Evolutionary conservation across 2,113 vertebrate genomes (phyloP), one percentile per base, ranked within the genome.

Genomic region (Australoheros scitulus): DNA sequence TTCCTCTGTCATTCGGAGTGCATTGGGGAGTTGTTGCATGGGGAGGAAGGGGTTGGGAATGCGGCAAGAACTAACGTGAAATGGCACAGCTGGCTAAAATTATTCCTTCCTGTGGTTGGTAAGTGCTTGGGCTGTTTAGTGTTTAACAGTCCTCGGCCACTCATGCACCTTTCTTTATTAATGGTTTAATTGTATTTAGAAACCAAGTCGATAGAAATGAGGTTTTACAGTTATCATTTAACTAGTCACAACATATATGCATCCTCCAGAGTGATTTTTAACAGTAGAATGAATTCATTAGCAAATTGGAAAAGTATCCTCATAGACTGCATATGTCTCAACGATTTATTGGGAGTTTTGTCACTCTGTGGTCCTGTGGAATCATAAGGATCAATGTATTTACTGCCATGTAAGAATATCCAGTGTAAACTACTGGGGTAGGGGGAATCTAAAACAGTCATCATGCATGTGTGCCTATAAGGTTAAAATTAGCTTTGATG

Each of bases 1-100:
- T 91, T 87, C 86, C 91, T 88, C 87, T 91, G 93, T 92, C 93
- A 89, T 93, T 91, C n/a, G 24, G 55, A 88, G 82, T 92, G 86
- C 90, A 91, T 94, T 76, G 52, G 92, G 92, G 92, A 93, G 90
- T 89, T 92, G 88, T 88, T 88, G 77, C 47, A 56, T 56, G 55
- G 80, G 10, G 29, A 86, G 61, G 85, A 61, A 64, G 60, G 82
- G 87, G 77, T 56, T 74, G 76, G 36, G 22, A 68, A 43, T 84
- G 83, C 64, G 58, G 87, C 64, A 82, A 78, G 78, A 88, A 74
- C 75, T 81, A 70, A 87, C 52, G 50, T 92, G 81, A 92, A 93
- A 88, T 84, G 72, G 78, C 76, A 86, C 91, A 93, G 83, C 83
- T 92, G 84, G 84, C 81, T 38, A 75, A 81, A 92, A 88, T 81